A percentile compares a stretch with the other conserved stretches of the same genome.
Evolutionary conservation across 2,797 vertebrate species (phyloP).

Genomic region (Tamandua tetradactyla): DNA sequence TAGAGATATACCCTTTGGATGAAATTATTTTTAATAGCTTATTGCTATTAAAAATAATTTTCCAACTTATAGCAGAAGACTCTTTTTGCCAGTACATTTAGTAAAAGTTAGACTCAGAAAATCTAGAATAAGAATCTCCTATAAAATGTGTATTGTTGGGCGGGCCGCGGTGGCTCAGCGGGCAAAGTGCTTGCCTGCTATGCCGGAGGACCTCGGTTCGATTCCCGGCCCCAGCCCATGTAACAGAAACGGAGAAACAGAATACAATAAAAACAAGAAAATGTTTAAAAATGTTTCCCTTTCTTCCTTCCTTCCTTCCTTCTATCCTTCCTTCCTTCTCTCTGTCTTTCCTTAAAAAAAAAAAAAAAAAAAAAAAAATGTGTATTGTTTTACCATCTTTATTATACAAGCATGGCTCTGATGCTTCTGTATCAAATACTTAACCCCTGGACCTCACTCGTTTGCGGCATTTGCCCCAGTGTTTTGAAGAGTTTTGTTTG

Average conservation of each 20-base stretch:
- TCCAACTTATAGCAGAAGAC: background rate
- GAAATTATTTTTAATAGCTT: background rate
- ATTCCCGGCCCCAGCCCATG: too few relatives aligned
- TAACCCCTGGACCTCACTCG: background rate
- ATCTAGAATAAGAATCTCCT: background rate
- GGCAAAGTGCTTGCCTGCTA: too few relatives aligned
- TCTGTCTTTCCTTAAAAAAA: too few relatives aligned
- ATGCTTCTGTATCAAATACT: background rate
- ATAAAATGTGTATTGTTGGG: background rate
- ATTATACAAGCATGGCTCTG: background rate
- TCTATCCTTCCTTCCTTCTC: too few relatives aligned
- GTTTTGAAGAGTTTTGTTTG: slow-evolving; percentile 53
- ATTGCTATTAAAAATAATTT: background rate
- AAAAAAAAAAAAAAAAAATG: too few relatives aligned
- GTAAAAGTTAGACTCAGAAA: background rate
- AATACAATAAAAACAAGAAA: too few relatives aligned
- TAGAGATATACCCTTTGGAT: background rate
- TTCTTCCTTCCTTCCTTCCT: too few relatives aligned
- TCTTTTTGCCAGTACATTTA: background rate
- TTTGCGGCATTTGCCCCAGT: background rate
- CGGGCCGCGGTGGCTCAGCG: too few relatives aligned
- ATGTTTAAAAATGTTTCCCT: too few relatives aligned
- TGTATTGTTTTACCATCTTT: background rate
- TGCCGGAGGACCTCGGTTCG: too few relatives aligned
- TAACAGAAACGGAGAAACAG: too few relatives aligned